Base-by-base conservation (phyloP, 2,113 vertebrate species). In the Eudorcas thomsonii region DNA sequence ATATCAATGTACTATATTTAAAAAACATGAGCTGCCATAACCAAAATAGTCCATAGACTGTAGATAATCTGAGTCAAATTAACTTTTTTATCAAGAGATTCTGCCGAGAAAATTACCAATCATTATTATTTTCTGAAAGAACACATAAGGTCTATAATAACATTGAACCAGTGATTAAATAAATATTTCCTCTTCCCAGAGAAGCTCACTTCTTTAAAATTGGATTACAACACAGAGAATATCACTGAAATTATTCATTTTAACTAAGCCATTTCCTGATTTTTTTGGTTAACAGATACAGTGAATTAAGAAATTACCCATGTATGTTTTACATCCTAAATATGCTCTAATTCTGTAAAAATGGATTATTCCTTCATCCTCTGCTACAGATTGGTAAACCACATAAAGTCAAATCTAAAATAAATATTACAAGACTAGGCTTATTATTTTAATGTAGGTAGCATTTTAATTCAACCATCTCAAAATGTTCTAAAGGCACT, bases 231-330 rank as follows among this genome's bases (percentile, higher is more conserved):
- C 97, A 93, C 91, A 97, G 0, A 2, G 17, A 60, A 36, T 39
- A 57, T 10, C 36, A 98, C 64, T 57, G 95, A 98, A 98, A 98
- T 83, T 88, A 91, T 98, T 98, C 25, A 90, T 88, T 87, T 97
- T 91, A 97, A 88, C 98, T 91, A 92, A 92, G 28, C 39, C 43
- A 91, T 74, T 84, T 94, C 11, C 71, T 77, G 7, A 64, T 30
- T 74, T 80, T 67, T 94, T 98, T 94, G 90, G 33, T 50, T 93
- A 92, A 54, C 36, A 96, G 48, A 84, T 83, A 54, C 1, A 91
- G 60, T 93, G 14, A 94, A 83, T 71, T 94, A 95, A 95, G 85
- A 97, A 96, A 97, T 92, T 43, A 83, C 88, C 43, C 52, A 45
- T 57, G 17, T 67, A 67, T 82, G 28, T 91, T 77, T 88, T 62